Evolutionary conservation across 2,888 invertebrate species (phyloP), one percentile per base, ranked within the genome.

Genomic region (Brachyopa scutellaris): DNA sequence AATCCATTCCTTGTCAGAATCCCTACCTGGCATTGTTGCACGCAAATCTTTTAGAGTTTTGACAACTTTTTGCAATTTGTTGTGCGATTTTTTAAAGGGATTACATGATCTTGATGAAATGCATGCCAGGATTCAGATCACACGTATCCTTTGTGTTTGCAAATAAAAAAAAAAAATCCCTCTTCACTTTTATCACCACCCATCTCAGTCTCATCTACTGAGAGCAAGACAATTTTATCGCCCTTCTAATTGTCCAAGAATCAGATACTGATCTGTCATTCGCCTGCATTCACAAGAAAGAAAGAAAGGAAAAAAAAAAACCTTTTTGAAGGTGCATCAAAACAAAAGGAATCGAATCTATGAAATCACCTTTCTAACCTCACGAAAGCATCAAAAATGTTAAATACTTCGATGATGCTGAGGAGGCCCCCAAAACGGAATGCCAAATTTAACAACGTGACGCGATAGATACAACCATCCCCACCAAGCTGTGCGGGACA

Each of bases 331-430:
- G 53, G 66, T 67, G 67, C 67, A 79, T 67, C 80, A 36, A 70
- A 64, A 57, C 69, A 69, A 74, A 74, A 67, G 53, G 74, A 74
- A 66, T 67, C 47, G 49, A 69, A 64, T 76, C 76, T 51, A 59
- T 23, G 42, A 36, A 57, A 77, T 82, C 82, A 82, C 82, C 82
- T 82, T 66, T 82, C 61, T 77, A 82, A 82, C 82, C 82, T 82
- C 82, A 82, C 82, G 82, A 82, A 82, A 82, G 70, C 77, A 82
- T 82, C 82, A 82, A 82, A 77, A 82, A 82, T 82, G 82, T 82
- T 82, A 82, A 82, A 77, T 77, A 77, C 82, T 77, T 70, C 19
- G 69, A 80, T 64, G 69, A 69, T 64, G 80, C 17, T 29, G 73
- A 67, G 47, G 73, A 74, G 55, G 49, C 70, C 70, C n/a, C 64